phyloP scores from a whole-genome alignment of 2,888 invertebrate genomes.

The Leptinotarsa peninsularis region DNA sequence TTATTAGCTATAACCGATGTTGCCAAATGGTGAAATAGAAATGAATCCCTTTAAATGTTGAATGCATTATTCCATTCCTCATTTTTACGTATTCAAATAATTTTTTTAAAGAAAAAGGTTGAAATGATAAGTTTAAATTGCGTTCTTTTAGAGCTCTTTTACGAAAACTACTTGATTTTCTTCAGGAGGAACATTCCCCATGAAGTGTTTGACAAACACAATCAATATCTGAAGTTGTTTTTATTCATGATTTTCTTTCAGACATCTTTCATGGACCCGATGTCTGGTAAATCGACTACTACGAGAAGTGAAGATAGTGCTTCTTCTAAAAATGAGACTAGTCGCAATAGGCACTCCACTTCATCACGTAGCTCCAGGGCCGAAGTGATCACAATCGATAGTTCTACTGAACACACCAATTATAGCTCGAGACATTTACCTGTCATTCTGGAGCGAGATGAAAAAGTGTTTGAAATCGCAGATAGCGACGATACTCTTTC shows the following conservation, averaged over 20 bases:
- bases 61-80: too few relatives aligned
- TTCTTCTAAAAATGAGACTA: neutral
- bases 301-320: slow-evolving; percentile 29
- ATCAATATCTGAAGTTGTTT: too few relatives aligned
- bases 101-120: too few relatives aligned
- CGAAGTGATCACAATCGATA: neutral
- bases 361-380: neutral
- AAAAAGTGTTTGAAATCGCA: neutral
- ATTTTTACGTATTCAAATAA: too few relatives aligned
- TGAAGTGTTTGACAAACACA: too few relatives aligned
- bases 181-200: too few relatives aligned
- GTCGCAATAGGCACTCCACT: neutral
- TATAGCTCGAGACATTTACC: neutral
- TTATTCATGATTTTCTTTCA: neutral
- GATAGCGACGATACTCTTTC: neutral
- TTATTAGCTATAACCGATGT: too few relatives aligned
- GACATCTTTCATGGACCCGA: neutral
- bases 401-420: neutral
- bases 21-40: too few relatives aligned
- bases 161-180: too few relatives aligned
- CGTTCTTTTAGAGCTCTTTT: too few relatives aligned
- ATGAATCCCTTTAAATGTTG: too few relatives aligned
- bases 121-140: too few relatives aligned
- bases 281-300: neutral
- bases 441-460: slow-evolving; percentile 1